These are phyloP conservation scores for Disparrhopalites patrizii DNA, from an alignment of 2,888 invertebrate species.

Conservation along the genomic window DNA sequence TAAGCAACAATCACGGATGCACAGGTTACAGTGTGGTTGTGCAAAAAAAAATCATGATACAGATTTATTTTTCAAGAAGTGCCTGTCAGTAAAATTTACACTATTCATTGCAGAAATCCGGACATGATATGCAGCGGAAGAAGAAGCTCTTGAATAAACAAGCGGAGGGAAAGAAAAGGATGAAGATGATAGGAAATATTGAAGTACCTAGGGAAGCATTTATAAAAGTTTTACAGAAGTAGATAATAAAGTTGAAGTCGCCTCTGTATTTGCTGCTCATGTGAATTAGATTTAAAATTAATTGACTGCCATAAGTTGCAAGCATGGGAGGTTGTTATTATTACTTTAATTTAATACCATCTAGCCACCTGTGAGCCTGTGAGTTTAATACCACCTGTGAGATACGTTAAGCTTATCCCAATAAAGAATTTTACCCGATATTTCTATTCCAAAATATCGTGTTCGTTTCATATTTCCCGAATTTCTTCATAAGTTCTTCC, in stretches of 20 bases:
- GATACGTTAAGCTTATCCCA: no score
- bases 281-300: no score
- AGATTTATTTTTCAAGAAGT: background rate
- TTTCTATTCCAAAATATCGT: no score
- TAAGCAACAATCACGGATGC: constrained; percentile 55
- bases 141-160: constrained; percentile 86
- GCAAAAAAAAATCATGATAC: background rate
- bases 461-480: no score
- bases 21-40: background rate
- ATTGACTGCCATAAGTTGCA: no score
- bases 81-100: background rate
- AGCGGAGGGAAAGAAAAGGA: constrained; percentile 87
- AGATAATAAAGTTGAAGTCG: constrained; percentile 3
- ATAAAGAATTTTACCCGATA: no score
- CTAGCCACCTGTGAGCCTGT: no score
- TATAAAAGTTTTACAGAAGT: constrained; percentile 74
- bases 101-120: constrained; percentile 61
- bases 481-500: no score
- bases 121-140: constrained; percentile 83
- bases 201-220: constrained; percentile 89
- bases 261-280: no score
- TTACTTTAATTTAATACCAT: no score
- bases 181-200: constrained; percentile 87
- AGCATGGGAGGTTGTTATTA: no score
- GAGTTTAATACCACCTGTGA: no score